Base-by-base conservation (phyloP, 1,140 invertebrate genomes). In the Drosophila watanabei region DNA sequence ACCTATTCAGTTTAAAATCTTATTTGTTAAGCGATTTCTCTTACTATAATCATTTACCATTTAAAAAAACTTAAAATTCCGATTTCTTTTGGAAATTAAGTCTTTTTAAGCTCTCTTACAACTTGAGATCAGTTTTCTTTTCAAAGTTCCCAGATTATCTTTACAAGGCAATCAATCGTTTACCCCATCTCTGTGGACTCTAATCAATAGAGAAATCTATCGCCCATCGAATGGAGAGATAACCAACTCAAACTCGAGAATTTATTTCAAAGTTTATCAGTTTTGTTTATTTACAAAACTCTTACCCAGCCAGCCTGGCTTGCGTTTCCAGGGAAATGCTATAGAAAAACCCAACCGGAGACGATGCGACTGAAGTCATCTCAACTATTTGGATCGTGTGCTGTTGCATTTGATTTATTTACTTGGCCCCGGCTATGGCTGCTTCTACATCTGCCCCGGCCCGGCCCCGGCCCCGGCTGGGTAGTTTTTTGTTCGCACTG, bases 381-480 rank as follows among this genome's bases (percentile, higher is more conserved):
- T 56, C 60, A 49, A 41, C 56, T 52, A 48, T 79, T 79, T 43
- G 52, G 66, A 63, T 71, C 70, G 75, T 69, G 57, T 60, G 62
- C 72, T 49, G 73, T 66, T 80, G 69, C 83, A 76, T 78, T 88
- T 88, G 84, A 88, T 88, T 88, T 88, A 88, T 88, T 88, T 88
- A 83, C 84, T 87, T 87, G 84, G 24, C 66, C 79, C 63, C 49
- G 32, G 57, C 65, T 66, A 24, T n/a, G 45, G 45, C 54, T 52
- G 63, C 60, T 48, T 68, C 57, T 41, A 66, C 60, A 37, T 51
- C 20, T 43, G 37, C 45, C 60, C 46, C 28, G 84, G 18, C 66
- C 63, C 49, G 37, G 57, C 65, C 45, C 60, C 46, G 24, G 37
- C 45, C 56, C 46, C 24, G 33, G 30, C 30, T 20, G n/a, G 32